Evolutionary conservation across 1,140 invertebrate genomes (phyloP).

Genomic region (Halictus rubicundus): DNA sequence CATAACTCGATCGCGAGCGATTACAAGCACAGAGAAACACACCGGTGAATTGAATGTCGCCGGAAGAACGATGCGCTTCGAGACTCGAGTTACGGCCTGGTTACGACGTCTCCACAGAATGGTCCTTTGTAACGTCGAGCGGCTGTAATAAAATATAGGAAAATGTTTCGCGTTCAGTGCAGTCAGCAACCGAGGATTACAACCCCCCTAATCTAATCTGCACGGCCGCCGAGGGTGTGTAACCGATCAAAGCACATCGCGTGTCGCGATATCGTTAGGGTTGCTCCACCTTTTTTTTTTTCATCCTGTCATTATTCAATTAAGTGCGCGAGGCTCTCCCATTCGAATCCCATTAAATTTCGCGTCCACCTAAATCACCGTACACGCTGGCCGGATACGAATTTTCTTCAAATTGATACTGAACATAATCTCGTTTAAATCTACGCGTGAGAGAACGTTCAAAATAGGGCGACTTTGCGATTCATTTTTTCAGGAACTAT

Average conservation of each 20-base stretch:
- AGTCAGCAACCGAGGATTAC: background rate
- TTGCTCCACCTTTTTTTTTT: constrained; percentile 23
- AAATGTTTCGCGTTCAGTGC: background rate
- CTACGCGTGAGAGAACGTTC: no score
- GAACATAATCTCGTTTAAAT: no score
- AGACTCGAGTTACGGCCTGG: no score
- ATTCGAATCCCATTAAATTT: background rate
- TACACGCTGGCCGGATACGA: no score
- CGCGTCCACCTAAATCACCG: background rate
- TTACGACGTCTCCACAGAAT: background rate
- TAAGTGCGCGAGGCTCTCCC: constrained; percentile 27
- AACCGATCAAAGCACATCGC: constrained; percentile 39
- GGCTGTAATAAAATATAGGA: no score
- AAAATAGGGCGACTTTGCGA: no score
- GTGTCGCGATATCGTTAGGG: constrained; percentile 47
- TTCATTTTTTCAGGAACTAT: no score
- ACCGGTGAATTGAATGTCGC: no score
- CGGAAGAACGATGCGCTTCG: no score
- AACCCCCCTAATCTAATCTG: constrained; percentile 2
- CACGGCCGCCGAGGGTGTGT: constrained; percentile 3
- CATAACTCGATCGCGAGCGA: no score
- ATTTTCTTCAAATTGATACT: no score
- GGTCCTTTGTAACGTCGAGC: background rate
- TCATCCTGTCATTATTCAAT: constrained; percentile 46
- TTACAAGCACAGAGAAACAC: no score